Percentiles rank a stretch among this genome's conserved stretches.
Evolutionary conservation across 2,888 invertebrate species (phyloP).

Genomic region (Heliconius aoede): DNA sequence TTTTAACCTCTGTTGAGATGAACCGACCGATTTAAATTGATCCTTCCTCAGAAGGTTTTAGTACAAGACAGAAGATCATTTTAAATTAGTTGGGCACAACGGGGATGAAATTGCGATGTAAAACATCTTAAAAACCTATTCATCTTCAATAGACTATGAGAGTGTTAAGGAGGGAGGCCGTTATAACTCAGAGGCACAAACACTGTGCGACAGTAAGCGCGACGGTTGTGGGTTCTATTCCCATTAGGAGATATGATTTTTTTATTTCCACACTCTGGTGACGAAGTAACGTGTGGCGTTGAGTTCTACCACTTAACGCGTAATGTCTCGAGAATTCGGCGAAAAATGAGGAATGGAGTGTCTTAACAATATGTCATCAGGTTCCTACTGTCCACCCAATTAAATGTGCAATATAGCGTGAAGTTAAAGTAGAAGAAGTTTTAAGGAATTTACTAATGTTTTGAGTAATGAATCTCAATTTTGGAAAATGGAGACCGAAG

Average conservation of each 20-base stretch:
- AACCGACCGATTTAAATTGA: constrained; percentile 57
- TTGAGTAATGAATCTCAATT: not conserved
- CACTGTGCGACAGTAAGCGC: no score
- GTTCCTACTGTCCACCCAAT: no score
- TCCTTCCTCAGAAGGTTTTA: constrained; percentile 49
- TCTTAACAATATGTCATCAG: not conserved
- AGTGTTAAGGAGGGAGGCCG: not conserved
- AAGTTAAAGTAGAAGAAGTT: not conserved
- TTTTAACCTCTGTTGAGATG: constrained; percentile 64
- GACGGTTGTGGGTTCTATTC: no score
- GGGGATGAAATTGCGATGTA: constrained; percentile 28
- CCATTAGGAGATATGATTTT: no score
- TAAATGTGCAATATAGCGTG: no score
- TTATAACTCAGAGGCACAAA: no score
- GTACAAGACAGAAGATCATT: constrained; percentile 42
- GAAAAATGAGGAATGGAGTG: not conserved
- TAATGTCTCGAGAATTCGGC: not conserved
- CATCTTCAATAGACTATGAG: constrained; percentile 14
- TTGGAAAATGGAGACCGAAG: not conserved
- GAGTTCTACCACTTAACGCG: no score
- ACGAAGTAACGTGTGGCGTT: no score
- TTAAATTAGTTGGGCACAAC: constrained; percentile 37
- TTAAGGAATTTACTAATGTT: not conserved
- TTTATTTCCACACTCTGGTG: no score
- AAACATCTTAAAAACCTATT: constrained; percentile 20